Conservation (phyloP, 2,888 invertebrate genomes). For the Oasisia sp. region DNA sequence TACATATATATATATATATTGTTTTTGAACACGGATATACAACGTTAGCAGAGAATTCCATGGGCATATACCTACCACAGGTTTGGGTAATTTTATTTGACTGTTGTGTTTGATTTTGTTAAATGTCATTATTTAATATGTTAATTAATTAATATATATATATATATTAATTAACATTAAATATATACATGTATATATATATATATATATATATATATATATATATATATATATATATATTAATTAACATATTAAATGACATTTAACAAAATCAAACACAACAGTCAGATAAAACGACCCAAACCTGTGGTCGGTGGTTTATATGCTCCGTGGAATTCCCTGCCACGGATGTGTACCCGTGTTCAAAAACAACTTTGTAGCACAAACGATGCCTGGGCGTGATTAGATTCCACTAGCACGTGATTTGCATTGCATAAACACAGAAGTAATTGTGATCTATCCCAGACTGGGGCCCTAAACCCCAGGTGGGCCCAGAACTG, state of each 20-base stretch:
- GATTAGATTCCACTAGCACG: not conserved
- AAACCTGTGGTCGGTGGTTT: too few relatives aligned
- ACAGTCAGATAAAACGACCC: too few relatives aligned
- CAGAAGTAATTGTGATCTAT: not conserved
- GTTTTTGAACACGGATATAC: not conserved
- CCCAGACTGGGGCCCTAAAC: not conserved
- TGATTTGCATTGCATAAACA: not conserved
- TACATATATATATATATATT: not conserved
- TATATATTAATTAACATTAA: too few relatives aligned
- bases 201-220: too few relatives aligned
- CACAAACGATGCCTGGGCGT: not conserved
- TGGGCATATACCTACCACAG: not conserved
- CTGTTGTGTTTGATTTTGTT: too few relatives aligned
- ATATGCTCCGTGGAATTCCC: not conserved
- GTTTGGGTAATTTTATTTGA: too few relatives aligned
- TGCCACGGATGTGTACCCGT: not conserved
- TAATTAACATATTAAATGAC: too few relatives aligned
- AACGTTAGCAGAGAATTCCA: not conserved
- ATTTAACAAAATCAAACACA: too few relatives aligned
- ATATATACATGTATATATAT: too few relatives aligned
- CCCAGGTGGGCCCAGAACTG: not conserved
- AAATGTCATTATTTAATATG: too few relatives aligned
- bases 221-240: too few relatives aligned
- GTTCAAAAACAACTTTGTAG: not conserved
- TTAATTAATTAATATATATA: too few relatives aligned